These are phyloP conservation scores for Rhinopomastus cyanomelas DNA, from an alignment of 2,113 vertebrate species.

Conservation along the genomic window DNA sequence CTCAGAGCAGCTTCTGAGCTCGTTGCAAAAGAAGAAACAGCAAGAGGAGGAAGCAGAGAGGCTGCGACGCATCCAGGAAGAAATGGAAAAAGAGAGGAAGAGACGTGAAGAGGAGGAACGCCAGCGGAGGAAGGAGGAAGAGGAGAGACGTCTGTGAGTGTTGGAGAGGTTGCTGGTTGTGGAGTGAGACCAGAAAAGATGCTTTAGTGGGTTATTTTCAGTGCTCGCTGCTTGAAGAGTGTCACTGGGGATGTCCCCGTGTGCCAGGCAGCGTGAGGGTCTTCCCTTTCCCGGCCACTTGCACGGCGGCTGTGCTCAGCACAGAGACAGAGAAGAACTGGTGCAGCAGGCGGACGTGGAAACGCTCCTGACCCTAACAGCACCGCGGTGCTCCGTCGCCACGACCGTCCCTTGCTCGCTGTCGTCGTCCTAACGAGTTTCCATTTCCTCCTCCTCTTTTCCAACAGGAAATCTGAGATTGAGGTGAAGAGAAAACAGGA, in stretches of 20 bases:
- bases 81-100: conserved; percentile 91
- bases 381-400: too few species aligned
- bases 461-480: conserved; percentile 90
- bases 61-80: conserved; percentile 88
- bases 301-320: background rate
- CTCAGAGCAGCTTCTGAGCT: conserved; percentile 87
- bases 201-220: background rate
- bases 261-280: background rate
- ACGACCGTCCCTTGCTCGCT: background rate
- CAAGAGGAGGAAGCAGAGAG: conserved; percentile 93
- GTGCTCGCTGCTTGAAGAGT: background rate
- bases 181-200: background rate
- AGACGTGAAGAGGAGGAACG: conserved; percentile 88
- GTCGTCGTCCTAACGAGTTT: background rate
- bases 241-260: background rate
- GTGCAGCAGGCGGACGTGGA: background rate
- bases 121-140: conserved; percentile 85
- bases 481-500: conserved; percentile 93
- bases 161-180: background rate
- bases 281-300: background rate
- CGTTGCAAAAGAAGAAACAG: conserved; percentile 92
- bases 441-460: background rate
- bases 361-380: background rate
- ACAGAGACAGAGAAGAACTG: background rate
- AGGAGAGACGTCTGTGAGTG: conserved; percentile 88